Base-by-base conservation (phyloP, 2,797 vertebrate genomes). In the Ctenopoma kingsleyae region DNA sequence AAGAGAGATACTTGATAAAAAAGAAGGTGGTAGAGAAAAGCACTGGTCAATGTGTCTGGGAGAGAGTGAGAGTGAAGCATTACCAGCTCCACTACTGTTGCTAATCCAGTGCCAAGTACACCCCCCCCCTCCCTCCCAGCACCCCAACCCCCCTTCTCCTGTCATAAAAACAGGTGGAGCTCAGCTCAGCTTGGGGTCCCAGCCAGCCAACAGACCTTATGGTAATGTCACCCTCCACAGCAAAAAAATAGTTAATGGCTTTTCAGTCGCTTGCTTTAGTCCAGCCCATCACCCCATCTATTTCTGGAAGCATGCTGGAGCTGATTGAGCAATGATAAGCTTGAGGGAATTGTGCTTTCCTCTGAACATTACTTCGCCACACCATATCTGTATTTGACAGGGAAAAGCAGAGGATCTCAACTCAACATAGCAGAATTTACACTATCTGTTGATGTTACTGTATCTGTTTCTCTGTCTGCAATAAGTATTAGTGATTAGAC, bases 291-390 rank as follows among this genome's bases (percentile, higher is more conserved):
- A 35, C 73, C 72, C 53, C 49, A 35, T 81, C 90, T 93, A 91
- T 92, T 90, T 93, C 84, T 88, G 87, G 90, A 85, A 80, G 58
- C 74, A 76, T 10, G 40, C 78, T 83, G 71, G 53, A 78, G 76
- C 84, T 85, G 89, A 89, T 87, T 91, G 88, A 91, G 88, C 82
- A 87, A 81, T 64, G 85, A 90, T 86, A 91, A 85, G 74, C 84
- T 54, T 15, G 50, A 77, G 79, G 80, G 74, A 77, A 78, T 49
- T 68, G 60, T 66, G 70, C 70, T 75, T 59, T 58, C 54, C 71
- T 75, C 61, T 68, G 48, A 79, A 76, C 67, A 78, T 77, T 71
- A 82, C 71, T 83, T 81, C 73, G 84, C 78, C 27, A 35, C 69
- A 55, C 63, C 73, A 67, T 76, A 70, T 78, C 56, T 76, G 66